A percentile compares a stretch with the other conserved stretches of the same genome.
phyloP scores from a whole-genome alignment of 1,140 invertebrate genomes.

The Habropoda laboriosa region DNA sequence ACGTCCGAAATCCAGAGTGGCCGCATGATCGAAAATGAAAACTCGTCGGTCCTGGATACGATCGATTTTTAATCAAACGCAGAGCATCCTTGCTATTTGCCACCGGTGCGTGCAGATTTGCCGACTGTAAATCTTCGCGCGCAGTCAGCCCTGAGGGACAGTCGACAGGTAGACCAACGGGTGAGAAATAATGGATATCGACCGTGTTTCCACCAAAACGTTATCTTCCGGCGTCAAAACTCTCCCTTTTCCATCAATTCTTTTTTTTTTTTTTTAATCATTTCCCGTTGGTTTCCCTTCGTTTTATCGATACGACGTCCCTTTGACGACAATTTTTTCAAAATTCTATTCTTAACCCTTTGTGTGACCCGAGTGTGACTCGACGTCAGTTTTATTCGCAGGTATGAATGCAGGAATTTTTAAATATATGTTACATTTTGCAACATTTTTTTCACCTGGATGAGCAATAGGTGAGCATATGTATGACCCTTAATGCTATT shows the following conservation, averaged over 20 bases:
- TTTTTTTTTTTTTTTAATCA: not conserved
- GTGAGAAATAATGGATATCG: constrained; percentile 48
- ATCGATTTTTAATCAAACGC: constrained; percentile 57
- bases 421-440: too few species aligned
- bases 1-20: not conserved
- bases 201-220: not conserved
- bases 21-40: constrained; percentile 9
- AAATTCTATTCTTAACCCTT: too few species aligned
- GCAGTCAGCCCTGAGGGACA: constrained; percentile 38
- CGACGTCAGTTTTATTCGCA: too few species aligned
- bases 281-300: not conserved
- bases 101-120: not conserved
- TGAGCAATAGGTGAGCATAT: too few species aligned
- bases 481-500: too few species aligned
- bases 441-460: too few species aligned
- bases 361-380: too few species aligned
- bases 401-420: too few species aligned
- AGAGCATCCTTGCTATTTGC: not conserved
- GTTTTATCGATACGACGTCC: too few species aligned
- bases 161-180: constrained; percentile 43
- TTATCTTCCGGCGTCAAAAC: not conserved
- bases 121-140: constrained; percentile 51
- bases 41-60: not conserved
- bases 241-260: too few species aligned
- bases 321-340: too few species aligned